Conservation (phyloP, 2,113 vertebrate species). For the Phalacrocorax carbo region DNA sequence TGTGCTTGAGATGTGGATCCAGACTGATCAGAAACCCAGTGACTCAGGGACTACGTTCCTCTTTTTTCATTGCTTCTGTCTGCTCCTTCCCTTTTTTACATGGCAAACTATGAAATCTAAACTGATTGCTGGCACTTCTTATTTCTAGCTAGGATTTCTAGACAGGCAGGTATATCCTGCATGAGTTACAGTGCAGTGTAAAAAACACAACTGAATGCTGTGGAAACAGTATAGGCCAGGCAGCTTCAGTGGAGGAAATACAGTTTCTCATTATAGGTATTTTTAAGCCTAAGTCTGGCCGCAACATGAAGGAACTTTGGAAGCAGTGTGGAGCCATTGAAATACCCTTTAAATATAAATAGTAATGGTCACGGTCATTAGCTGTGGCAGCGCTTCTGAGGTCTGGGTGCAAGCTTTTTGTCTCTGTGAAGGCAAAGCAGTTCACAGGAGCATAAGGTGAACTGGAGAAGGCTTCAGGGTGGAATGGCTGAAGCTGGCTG, state of each 20-base stretch:
- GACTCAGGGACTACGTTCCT: not conserved
- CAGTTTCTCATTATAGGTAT: not conserved
- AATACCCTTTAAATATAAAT: constrained; percentile 3
- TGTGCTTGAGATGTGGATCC: not conserved
- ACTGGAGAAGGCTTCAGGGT: not conserved
- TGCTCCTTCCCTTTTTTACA: not conserved
- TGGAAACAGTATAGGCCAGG: not conserved
- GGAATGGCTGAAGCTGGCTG: not conserved
- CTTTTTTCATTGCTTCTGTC: not conserved
- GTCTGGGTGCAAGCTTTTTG: not conserved
- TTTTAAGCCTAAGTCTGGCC: not conserved
- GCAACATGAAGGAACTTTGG: not conserved
- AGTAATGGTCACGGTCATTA: not conserved
- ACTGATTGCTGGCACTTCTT: not conserved
- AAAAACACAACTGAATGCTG: not conserved
- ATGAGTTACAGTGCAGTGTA: not conserved
- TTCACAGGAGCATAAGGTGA: not conserved
- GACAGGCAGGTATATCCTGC: not conserved
- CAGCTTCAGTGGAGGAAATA: not conserved
- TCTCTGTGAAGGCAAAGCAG: not conserved
- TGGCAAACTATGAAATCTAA: not conserved
- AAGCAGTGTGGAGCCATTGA: not conserved
- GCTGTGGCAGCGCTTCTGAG: not conserved
- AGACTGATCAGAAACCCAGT: not conserved
- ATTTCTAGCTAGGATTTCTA: not conserved